Conservation (phyloP, 1,140 invertebrate genomes). For the Magallana ariakensis region DNA sequence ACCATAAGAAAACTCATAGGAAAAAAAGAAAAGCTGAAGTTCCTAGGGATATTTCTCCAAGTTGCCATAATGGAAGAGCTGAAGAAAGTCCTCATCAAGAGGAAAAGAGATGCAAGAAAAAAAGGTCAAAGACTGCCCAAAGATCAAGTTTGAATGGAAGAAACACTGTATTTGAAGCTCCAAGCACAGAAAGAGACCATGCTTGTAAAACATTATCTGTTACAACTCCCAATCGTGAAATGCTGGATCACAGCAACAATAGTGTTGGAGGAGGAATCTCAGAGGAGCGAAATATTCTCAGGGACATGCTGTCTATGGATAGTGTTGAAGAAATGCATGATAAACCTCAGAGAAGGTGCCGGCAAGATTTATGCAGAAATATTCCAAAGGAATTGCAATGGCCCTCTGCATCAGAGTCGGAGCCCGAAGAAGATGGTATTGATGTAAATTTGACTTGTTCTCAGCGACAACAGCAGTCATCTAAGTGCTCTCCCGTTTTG, state of each 20-base stretch:
- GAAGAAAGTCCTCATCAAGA: not conserved
- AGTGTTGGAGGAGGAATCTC: not conserved
- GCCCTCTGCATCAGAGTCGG: constrained; percentile 3
- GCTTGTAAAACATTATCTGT: not conserved
- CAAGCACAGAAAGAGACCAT: not conserved
- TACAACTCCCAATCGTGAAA: not conserved
- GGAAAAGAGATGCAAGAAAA: not conserved
- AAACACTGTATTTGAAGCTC: not conserved
- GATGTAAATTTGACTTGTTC: not conserved
- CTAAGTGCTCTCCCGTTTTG: not conserved
- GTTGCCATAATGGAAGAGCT: not conserved
- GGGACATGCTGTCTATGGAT: constrained; percentile 8
- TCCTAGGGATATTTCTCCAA: not conserved
- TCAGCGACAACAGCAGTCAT: not conserved
- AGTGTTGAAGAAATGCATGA: not conserved
- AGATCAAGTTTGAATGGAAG: not conserved
- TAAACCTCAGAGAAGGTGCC: constrained; percentile 6
- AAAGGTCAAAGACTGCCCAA: not conserved
- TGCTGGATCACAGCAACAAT: not conserved
- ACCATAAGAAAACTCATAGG: not conserved
- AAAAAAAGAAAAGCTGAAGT: constrained; percentile 20
- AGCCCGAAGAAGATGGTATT: not conserved
- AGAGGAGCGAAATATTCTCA: not conserved
- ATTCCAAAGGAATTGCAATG: constrained; percentile 31
- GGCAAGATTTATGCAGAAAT: constrained; percentile 8